Base-by-base conservation (phyloP, 2,888 invertebrate species). In the Watsonalla cultraria region DNA sequence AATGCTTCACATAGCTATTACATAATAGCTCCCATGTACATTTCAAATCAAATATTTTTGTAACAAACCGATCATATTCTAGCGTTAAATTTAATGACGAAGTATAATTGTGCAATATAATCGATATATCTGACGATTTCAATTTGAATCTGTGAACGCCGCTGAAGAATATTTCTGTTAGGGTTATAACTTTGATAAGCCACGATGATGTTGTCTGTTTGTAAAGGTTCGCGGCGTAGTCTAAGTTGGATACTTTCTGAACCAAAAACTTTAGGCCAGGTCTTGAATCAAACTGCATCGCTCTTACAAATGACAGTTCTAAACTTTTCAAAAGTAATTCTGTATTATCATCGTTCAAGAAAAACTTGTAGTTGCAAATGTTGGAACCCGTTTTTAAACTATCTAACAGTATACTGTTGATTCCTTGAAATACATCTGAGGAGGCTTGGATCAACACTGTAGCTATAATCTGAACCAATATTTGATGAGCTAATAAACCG, bases 181-280 rank as follows among this genome's bases (percentile, higher is more conserved):
- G 85, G 0, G 97, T 94, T 57, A 97, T 96, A 52, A 96, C 94
- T 82, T 96, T 96, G 15, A 98, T 95, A 46, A 97, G 95, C 95
- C 97, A 97, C 0, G 97, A 96, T 0, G 97, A 96, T 39, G 97
- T 97, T 8, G 97, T 96, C 85, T 98, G 98, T 57, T 96, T 96
- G 78, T 97, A 97, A n/a, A 97, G 90, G 83, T 97, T 97, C 1
- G 97, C 97, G 5, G 97, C 96, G 67, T 95, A 93, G 57, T 95
- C 95, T 60, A 97, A 92, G 74, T 95, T 96, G 0, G 96, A 96
- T 0, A 97, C 97, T 90, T 98, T 98, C 82, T 98, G 98, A 59
- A 98, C 94, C 5, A 98, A 92, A 80, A 98, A 98, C 82, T 98
- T 98, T 15, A 98, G 89, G 0, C 98, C 98, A 0, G 98, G 98